Evolutionary conservation across 1,140 invertebrate genomes (phyloP), one percentile per base, ranked within the genome.

Genomic region (Danaus melanippus): DNA sequence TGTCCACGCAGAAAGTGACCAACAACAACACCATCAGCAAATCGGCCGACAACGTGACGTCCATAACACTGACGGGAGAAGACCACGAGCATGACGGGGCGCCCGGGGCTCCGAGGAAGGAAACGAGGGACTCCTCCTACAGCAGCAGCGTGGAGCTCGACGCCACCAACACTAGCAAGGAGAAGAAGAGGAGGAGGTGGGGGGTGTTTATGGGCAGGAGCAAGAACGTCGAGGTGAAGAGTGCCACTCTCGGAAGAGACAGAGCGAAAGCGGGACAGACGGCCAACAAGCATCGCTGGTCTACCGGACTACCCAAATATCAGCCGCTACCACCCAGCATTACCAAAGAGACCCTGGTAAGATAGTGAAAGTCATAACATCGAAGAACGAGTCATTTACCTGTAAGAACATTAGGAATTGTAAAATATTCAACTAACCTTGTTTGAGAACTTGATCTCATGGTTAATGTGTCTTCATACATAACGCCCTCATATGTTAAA

Each of bases 281-380:
- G 10, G 85, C 82, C 17, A 88, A 89, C 57, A 89, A 88, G 50
- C 89, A 92, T 76, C 75, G 91, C 4, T 92, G 92, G 91, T 92
- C 91, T 1, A 92, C 91, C 0, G 91, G 90, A 1, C 78, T 91
- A 17, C 89, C 89, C 39, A 90, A 91, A 55, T 87, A 90, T n/a
- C 90, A 92, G 64, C 91, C 92, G 1, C 79, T 93, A 50, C 91
- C 92, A 8, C 90, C 92, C 0, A 90, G 90, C 53, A 92, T 92
- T 67, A 92, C 91, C 69, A 93, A 93, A 87, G 92, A 93, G 84
- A 91, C 91, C 58, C 89, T 93, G 91, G 92, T 93, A 76, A 88
- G 15, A 15, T 15, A 15, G 83, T 73, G 12, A 41, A 32, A 5
- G 2, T 7, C 21, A 32, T 32, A 2, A 5, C 21, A 32, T 32